Evolutionary conservation across 2,888 invertebrate species (phyloP).

Genomic region (Hemicrepidius hirtus): DNA sequence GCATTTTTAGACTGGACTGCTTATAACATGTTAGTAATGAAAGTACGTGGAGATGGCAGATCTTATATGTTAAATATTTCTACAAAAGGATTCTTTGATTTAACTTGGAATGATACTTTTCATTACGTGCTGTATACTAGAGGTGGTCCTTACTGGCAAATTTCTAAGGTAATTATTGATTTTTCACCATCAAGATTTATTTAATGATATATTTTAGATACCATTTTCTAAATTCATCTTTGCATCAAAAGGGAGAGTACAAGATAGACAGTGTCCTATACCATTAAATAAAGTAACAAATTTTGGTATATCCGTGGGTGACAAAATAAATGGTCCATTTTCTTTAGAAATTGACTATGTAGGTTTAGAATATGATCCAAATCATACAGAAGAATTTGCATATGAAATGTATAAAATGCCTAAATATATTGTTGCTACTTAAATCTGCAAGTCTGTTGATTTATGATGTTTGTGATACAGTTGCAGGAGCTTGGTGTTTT

Average conservation of each 20-base stretch:
- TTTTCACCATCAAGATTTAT: conserved; percentile 10
- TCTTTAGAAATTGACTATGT: conserved; percentile 94
- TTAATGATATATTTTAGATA: conserved; percentile 78
- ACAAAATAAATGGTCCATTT: conserved; percentile 89
- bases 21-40: conserved; percentile 86
- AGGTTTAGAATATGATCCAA: conserved; percentile 88
- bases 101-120: conserved; percentile 92
- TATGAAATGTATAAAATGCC: conserved; percentile 93
- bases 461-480: too few relatives aligned
- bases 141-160: conserved; percentile 99
- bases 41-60: conserved; percentile 95
- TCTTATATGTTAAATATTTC: conserved; percentile 89
- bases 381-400: conserved; percentile 88
- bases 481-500: too few relatives aligned
- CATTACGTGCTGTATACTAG: conserved; percentile 92
- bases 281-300: conserved; percentile 78
- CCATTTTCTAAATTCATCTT: conserved; percentile 95
- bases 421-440: conserved; percentile 80
- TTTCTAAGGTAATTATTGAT: conserved; percentile 79
- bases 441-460: too few relatives aligned
- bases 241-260: conserved; percentile 87
- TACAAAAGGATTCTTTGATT: conserved; percentile 85
- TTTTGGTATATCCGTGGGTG: conserved; percentile 89
- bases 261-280: conserved; percentile 85
- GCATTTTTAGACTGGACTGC: conserved; percentile 82